Conservation (phyloP, 2,888 invertebrate genomes). For the Andrena bucephala region DNA sequence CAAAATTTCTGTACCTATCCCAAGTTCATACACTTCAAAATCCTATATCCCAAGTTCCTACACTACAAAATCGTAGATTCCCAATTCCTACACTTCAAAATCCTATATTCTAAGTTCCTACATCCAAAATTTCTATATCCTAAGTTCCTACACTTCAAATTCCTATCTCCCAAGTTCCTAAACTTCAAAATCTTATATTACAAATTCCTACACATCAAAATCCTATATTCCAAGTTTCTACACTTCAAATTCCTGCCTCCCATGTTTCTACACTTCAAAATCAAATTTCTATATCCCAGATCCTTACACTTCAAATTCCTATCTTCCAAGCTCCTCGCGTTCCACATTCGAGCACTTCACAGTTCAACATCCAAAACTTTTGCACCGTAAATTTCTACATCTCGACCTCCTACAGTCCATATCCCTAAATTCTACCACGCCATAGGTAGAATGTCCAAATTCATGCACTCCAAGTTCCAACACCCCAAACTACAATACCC, state of each 20-base stretch:
- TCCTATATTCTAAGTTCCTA: neutral
- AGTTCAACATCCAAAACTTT: neutral
- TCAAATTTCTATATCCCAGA: neutral
- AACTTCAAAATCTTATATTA: neutral
- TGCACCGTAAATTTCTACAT: neutral
- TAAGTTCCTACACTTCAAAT: too few relatives aligned
- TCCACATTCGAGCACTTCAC: neutral
- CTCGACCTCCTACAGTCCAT: neutral
- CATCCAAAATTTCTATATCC: neutral
- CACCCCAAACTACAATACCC: neutral
- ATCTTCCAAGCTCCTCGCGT: neutral
- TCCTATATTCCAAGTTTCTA: neutral
- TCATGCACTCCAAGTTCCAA: neutral
- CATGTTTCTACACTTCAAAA: neutral
- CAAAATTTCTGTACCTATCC: too few relatives aligned
- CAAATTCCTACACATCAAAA: neutral
- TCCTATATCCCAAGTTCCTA: too few relatives aligned
- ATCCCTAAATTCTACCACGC: neutral
- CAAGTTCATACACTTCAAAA: too few relatives aligned
- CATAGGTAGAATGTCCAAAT: neutral
- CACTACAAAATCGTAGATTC: too few relatives aligned
- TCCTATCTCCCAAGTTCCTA: neutral
- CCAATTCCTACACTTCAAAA: too few relatives aligned
- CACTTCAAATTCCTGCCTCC: neutral
- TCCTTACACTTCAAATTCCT: neutral